phyloP scores from a whole-genome alignment of 2,888 invertebrate genomes.

The Seira musarum region DNA sequence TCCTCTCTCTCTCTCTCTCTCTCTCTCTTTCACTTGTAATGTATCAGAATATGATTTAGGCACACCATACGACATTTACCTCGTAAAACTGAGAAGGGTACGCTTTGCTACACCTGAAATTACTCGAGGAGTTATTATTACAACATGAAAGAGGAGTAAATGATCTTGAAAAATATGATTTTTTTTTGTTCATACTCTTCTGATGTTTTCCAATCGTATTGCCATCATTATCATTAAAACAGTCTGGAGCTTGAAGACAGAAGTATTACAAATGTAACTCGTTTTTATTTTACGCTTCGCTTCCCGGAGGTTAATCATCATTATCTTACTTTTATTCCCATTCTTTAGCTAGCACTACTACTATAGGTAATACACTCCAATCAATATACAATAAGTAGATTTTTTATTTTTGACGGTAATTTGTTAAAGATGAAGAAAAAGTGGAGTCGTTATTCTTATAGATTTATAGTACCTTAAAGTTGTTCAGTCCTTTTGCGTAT shows the following conservation, averaged over 20 bases:
- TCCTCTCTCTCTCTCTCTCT: too few species aligned
- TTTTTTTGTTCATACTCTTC: conserved; percentile 2
- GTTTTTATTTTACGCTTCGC: conserved; percentile 13
- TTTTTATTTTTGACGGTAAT: conserved; percentile 2
- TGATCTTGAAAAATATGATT: not conserved
- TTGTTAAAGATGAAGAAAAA: conserved; percentile 7
- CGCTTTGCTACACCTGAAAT: conserved; percentile 19
- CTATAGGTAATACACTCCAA: conserved; percentile 12
- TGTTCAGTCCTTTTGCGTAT: not conserved
- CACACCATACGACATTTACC: conserved; percentile 26
- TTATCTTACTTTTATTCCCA: conserved; percentile 17
- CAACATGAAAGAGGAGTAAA: conserved; percentile 8
- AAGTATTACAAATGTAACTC: not conserved
- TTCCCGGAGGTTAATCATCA: conserved; percentile 59
- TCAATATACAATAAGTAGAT: not conserved
- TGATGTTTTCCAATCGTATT: conserved; percentile 8
- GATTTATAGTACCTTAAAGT: not conserved
- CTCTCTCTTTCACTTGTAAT: not conserved
- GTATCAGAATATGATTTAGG: not conserved
- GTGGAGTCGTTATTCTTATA: not conserved
- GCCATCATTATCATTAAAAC: conserved; percentile 52
- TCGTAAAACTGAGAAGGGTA: conserved; percentile 23
- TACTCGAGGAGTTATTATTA: conserved; percentile 19
- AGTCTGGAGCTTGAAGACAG: not conserved
- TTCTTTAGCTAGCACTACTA: not conserved